A percentile compares a stretch with the other conserved stretches of the same genome.
These are phyloP conservation scores for Platerodrilus igneus DNA, from an alignment of 2,888 invertebrate species.

Conservation along the genomic window DNA sequence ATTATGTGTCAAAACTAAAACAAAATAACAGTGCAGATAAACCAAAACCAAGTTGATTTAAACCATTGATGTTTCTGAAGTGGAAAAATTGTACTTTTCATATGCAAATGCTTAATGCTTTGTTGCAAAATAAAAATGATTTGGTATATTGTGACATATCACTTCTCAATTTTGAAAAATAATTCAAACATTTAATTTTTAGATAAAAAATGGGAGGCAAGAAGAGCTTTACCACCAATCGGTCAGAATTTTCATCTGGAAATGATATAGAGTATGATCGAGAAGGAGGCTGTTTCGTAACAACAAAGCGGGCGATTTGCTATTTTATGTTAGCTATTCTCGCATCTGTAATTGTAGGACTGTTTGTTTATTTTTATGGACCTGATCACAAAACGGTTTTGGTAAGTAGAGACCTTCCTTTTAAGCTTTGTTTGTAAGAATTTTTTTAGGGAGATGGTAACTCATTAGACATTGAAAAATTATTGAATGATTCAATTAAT, in stretches of 20 bases:
- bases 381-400: slow-evolving; percentile 26
- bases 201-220: slow-evolving; percentile 23
- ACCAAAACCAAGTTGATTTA: too few species aligned
- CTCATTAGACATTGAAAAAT: slow-evolving; percentile 40
- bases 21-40: too few species aligned
- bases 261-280: slow-evolving; percentile 57
- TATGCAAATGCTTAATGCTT: too few species aligned
- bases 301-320: slow-evolving; percentile 54
- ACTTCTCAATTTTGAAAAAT: too few species aligned
- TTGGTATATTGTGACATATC: too few species aligned
- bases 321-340: slow-evolving; percentile 45
- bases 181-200: too few species aligned
- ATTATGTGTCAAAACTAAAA: too few species aligned
- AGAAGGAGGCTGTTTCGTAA: slow-evolving; percentile 59
- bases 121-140: too few species aligned
- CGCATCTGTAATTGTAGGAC: slow-evolving; percentile 37
- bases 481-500: slow-evolving; percentile 40
- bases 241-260: slow-evolving; percentile 58
- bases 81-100: too few species aligned
- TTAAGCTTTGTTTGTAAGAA: background rate
- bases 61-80: too few species aligned
- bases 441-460: slow-evolving; percentile 34
- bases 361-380: slow-evolving; percentile 43
- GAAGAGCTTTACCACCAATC: slow-evolving; percentile 44
- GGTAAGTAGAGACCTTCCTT: too few species aligned